Evolutionary conservation across 2,797 vertebrate species (phyloP).

Genomic region (Selene dorsalis): DNA sequence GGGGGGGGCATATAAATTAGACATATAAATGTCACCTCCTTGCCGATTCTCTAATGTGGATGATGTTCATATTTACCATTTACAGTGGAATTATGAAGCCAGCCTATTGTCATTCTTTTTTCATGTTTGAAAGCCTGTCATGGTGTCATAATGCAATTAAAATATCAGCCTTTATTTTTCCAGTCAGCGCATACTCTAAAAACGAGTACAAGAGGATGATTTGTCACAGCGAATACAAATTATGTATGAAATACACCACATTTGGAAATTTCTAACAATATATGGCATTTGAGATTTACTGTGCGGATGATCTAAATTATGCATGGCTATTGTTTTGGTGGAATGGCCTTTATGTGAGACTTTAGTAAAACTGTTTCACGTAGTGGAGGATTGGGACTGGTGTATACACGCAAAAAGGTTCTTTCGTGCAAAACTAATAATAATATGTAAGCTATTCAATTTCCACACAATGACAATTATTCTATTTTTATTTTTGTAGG

Average conservation of each 20-base stretch:
- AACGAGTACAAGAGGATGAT: conserved; percentile 16
- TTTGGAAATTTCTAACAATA: conserved; percentile 13
- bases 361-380: neutral
- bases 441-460: neutral
- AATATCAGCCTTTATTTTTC: conserved; percentile 48
- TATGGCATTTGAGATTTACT: conserved; percentile 17
- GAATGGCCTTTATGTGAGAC: neutral
- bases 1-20: no score
- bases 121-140: conserved; percentile 56
- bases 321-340: conserved; percentile 15
- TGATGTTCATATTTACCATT: conserved; percentile 68
- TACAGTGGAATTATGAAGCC: conserved; percentile 36
- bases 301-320: conserved; percentile 22
- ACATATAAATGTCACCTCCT: conserved; percentile 59
- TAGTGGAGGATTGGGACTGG: neutral
- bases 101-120: conserved; percentile 26
- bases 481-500: neutral
- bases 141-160: conserved; percentile 59
- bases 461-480: no score
- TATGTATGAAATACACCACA: conserved; percentile 26
- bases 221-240: conserved; percentile 37
- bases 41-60: conserved; percentile 59
- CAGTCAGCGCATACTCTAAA: neutral
- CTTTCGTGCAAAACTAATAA: no score
- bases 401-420: neutral